A percentile compares a stretch with the other conserved stretches of the same genome.
phyloP scores from a whole-genome alignment of 2,113 vertebrate species.

The Cyanoderma ruficeps region DNA sequence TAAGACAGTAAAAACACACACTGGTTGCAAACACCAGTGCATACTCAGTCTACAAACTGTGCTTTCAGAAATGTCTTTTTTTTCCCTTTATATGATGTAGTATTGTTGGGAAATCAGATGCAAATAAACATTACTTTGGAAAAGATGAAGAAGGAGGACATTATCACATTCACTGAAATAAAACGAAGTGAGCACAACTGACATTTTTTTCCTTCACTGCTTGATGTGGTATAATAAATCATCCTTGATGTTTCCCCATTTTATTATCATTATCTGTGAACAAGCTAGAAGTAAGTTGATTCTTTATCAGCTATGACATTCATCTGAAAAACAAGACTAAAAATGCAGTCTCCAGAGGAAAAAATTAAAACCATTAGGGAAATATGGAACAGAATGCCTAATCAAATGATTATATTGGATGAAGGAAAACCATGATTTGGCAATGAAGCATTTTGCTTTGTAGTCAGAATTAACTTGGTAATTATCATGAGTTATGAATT shows the following conservation, averaged over 20 bases:
- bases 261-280: slow-evolving; percentile 51
- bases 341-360: slow-evolving; percentile 53
- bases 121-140: slow-evolving; percentile 10
- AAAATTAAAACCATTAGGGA: slow-evolving; percentile 57
- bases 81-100: neutral
- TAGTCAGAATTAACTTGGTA: slow-evolving; percentile 45
- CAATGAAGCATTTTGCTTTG: slow-evolving; percentile 57
- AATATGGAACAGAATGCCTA: slow-evolving; percentile 45
- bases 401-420: slow-evolving; percentile 51
- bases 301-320: slow-evolving; percentile 46
- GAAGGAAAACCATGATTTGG: slow-evolving; percentile 30
- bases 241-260: slow-evolving; percentile 46
- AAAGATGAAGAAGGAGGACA: neutral
- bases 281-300: slow-evolving; percentile 40
- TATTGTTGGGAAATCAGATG: neutral
- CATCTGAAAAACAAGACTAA: slow-evolving; percentile 45
- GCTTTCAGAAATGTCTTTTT: neutral
- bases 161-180: slow-evolving; percentile 41
- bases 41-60: neutral
- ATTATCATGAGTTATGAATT: slow-evolving; percentile 1
- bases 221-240: slow-evolving; percentile 46
- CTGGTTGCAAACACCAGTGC: neutral
- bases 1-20: neutral
- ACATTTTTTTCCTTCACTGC: neutral
- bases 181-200: neutral